Evolutionary conservation across 2,888 invertebrate species (phyloP).

Genomic region (Cataglyphis cursor): DNA sequence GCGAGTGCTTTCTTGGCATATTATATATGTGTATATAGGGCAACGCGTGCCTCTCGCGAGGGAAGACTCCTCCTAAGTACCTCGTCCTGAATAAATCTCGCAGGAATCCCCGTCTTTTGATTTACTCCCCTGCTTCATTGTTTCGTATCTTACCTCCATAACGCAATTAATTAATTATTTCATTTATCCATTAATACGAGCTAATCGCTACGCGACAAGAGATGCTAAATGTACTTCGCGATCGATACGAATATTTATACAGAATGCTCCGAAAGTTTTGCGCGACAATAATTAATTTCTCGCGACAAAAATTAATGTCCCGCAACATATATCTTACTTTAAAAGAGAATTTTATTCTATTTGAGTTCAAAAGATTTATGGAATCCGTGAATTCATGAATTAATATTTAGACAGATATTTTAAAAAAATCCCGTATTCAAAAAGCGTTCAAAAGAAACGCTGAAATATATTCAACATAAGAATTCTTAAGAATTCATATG

Average conservation of each 20-base stretch:
- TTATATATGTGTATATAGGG: constrained; percentile 53
- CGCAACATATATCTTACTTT: neutral
- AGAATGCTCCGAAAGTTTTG: constrained; percentile 51
- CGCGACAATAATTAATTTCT: constrained; percentile 37
- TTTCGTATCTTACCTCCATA: constrained; percentile 57
- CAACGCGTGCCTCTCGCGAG: constrained; percentile 63
- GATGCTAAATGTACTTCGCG: constrained; percentile 45
- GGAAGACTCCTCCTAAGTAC: constrained; percentile 71
- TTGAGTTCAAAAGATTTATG: neutral
- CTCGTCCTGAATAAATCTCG: constrained; percentile 50
- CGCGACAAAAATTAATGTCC: neutral
- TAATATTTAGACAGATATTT: neutral
- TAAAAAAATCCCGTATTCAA: neutral
- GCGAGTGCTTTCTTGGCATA: constrained; percentile 46
- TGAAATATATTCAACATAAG: neutral
- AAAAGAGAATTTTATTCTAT: constrained; percentile 1
- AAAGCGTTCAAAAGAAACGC: neutral
- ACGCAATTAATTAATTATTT: constrained; percentile 45
- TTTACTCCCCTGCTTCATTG: constrained; percentile 30
- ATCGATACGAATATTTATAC: constrained; percentile 44
- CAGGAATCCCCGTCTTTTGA: constrained; percentile 45
- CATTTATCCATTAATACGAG: constrained; percentile 53
- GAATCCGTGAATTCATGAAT: neutral
- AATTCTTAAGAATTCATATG: constrained; percentile 1
- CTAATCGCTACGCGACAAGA: constrained; percentile 60